Base-by-base conservation (phyloP, 1,140 invertebrate species). In the Hypothenemus hampei region DNA sequence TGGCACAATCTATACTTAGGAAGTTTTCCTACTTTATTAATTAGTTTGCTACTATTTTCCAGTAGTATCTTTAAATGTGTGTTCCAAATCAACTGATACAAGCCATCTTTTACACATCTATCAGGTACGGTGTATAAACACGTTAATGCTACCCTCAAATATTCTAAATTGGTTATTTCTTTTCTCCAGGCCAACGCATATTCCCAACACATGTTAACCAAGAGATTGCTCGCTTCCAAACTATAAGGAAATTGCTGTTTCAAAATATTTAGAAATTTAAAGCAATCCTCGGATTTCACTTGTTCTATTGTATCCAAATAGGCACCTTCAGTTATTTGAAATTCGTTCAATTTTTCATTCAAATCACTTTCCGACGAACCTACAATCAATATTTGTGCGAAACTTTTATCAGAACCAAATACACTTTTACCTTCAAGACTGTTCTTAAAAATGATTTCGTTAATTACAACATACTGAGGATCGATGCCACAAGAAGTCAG, bases 131-230 rank as follows among this genome's bases (percentile, higher is more conserved):
- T 73, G 26, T 65, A 70, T 60, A 86, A 68, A 65, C 81, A 85
- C 31, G 71, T 70, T 1, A 90, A 61, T 0, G 83, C 80, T 8
- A 82, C 79, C 55, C 81, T 72, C 2, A 91, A 72, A 60, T 79
- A 72, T 13, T 78, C 71, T n/a, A 86, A 74, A 46, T 80, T 77
- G 39, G 83, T 77, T 51, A 86, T 79, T 60, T 86, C 81, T 71
- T 86, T 89, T 68, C 87, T 86, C 92, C 92, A 96, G 44, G 79
- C 78, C 56, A 87, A 79, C 50, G 87, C 81, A 72, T 89, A 91
- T 69, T 95, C 91, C 93, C 92, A 96, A 61, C 82, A 84, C 75
- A 93, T 84, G 71, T 94, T 92, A 8, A 85, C 81, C 24, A 94
- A 72, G 21, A 96, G 70, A 23, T 86, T 81, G 63, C 86, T 84